Conservation (phyloP, 1,140 invertebrate species). For the Leptinotarsa undecemlineata region DNA sequence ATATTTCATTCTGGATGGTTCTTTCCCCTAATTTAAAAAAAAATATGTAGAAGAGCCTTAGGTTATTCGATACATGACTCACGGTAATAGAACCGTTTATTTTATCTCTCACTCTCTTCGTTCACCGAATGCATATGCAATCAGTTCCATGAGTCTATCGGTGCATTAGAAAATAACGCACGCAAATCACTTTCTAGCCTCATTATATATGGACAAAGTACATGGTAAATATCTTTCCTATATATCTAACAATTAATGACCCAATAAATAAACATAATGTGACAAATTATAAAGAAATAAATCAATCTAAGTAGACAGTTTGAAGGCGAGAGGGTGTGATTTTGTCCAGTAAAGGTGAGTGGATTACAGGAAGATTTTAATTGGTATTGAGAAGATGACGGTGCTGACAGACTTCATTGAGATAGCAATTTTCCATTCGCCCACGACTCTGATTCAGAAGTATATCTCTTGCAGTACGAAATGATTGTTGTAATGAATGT, state of each 20-base stretch:
- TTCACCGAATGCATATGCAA: not conserved
- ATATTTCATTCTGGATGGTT: too few species aligned
- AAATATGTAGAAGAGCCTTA: too few species aligned
- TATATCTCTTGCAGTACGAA: too few species aligned
- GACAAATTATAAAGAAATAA: constrained; percentile 40
- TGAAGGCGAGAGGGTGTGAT: constrained; percentile 32
- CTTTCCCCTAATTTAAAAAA: too few species aligned
- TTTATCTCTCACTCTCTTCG: not conserved
- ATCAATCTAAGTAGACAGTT: constrained; percentile 21
- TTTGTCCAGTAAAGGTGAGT: not conserved
- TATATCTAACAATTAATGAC: constrained; percentile 36
- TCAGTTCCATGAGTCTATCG: not conserved
- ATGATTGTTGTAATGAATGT: too few species aligned
- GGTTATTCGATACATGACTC: not conserved
- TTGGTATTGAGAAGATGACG: not conserved
- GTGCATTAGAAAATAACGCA: constrained; percentile 1
- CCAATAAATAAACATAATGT: constrained; percentile 42
- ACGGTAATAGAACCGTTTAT: not conserved
- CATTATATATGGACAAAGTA: constrained; percentile 34
- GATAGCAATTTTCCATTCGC: too few species aligned
- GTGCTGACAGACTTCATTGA: not conserved
- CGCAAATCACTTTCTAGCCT: constrained; percentile 33
- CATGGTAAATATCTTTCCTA: constrained; percentile 36
- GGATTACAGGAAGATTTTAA: not conserved
- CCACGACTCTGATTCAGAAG: too few species aligned